phyloP scores from a whole-genome alignment of 2,797 vertebrate species.

The Clarias fuscus region DNA sequence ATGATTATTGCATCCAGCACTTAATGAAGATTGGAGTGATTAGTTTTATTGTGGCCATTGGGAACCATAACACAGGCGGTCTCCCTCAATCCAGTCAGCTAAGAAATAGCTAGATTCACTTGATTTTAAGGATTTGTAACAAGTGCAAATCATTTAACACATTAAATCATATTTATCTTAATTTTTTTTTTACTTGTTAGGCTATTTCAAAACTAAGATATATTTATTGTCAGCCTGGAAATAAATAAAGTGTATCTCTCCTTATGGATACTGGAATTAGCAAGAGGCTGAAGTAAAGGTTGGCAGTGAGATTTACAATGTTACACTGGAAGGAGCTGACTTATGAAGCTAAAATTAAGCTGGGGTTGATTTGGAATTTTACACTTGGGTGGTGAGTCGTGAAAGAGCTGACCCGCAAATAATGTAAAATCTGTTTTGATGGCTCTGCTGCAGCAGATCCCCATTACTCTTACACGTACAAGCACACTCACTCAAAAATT shows the following conservation, averaged over 20 bases:
- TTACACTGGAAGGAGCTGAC: conserved; percentile 67
- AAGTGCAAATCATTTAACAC: background rate
- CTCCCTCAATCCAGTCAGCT: background rate
- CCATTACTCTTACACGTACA: conserved; percentile 1
- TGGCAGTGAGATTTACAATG: conserved; percentile 60
- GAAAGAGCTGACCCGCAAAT: conserved; percentile 63
- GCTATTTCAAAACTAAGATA: background rate
- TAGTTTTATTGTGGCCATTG: conserved; percentile 7
- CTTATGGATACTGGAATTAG: conserved; percentile 5
- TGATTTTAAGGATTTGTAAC: conserved; percentile 15
- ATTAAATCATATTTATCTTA: background rate
- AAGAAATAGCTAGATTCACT: background rate
- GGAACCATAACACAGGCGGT: background rate
- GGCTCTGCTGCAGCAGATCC: conserved; percentile 33
- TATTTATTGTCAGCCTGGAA: background rate
- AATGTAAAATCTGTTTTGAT: conserved; percentile 64
- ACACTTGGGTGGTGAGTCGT: conserved; percentile 70
- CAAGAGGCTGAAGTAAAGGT: conserved; percentile 8
- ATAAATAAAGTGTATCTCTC: background rate
- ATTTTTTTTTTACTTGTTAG: background rate
- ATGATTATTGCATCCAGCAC: background rate
- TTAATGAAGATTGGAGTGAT: background rate
- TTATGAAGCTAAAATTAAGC: conserved; percentile 81
- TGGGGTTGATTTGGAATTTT: conserved; percentile 75
- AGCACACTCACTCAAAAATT: background rate